Evolutionary conservation across 30 jellyfish, hydroid and myxozoan species (phyloP).

Genomic region (Rhopilema esculentum): DNA sequence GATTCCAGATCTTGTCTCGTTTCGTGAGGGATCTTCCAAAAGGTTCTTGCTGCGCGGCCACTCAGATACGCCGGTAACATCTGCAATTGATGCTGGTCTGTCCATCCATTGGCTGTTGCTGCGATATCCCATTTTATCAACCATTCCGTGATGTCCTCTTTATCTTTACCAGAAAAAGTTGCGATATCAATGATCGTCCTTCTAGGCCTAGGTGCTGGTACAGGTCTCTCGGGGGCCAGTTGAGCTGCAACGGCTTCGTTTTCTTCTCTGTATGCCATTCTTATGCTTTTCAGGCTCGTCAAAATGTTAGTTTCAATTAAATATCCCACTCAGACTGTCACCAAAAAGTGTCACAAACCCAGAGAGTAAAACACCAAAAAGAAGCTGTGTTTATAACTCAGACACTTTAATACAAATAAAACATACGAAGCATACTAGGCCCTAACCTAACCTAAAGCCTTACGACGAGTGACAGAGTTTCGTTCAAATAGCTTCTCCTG

Average conservation of each 20-base stretch:
- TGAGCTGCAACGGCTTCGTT: slow-evolving; percentile 55
- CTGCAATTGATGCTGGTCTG: slow-evolving; percentile 41
- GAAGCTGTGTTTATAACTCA: too few species aligned
- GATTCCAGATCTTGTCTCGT: slow-evolving; percentile 26
- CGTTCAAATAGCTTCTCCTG: too few species aligned
- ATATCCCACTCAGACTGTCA: slow-evolving; percentile 52
- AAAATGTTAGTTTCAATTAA: slow-evolving; percentile 22
- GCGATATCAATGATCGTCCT: slow-evolving; percentile 20
- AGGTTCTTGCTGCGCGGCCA: slow-evolving; percentile 61
- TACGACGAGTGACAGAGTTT: too few species aligned
- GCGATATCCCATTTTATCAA: slow-evolving; percentile 43
- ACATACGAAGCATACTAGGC: too few species aligned
- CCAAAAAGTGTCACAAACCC: too few species aligned
- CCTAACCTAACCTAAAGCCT: too few species aligned
- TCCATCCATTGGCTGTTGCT: slow-evolving; percentile 43
- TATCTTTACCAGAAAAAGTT: slow-evolving; percentile 46
- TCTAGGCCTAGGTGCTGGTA: slow-evolving; percentile 36
- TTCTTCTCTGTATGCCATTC: slow-evolving; percentile 48
- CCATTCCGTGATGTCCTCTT: slow-evolving; percentile 63
- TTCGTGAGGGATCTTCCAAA: slow-evolving; percentile 47
- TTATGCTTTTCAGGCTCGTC: slow-evolving; percentile 28
- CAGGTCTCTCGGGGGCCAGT: slow-evolving; percentile 47
- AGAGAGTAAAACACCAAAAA: too few species aligned
- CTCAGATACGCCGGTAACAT: slow-evolving; percentile 41
- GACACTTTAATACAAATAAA: too few species aligned